Percentiles rank a stretch among this genome's conserved stretches.
Evolutionary conservation across 2,888 invertebrate genomes (phyloP).

Genomic region (Danaus chrysippus): DNA sequence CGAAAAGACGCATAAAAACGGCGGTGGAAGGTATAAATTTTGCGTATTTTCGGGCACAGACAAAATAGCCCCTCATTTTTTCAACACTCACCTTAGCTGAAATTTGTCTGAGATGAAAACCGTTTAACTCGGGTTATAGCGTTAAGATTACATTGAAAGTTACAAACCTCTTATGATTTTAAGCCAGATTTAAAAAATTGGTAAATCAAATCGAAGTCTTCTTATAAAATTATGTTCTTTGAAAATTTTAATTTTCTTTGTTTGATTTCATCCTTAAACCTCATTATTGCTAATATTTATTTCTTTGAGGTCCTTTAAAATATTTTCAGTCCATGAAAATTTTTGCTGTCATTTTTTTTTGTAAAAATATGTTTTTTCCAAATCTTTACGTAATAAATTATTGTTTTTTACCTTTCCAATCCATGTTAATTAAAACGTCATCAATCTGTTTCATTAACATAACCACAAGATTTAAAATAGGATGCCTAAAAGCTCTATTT

Average conservation of each 20-base stretch:
- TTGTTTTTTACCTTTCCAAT: too few relatives aligned
- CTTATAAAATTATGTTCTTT: background rate
- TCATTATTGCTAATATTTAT: background rate
- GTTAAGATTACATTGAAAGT: conserved; percentile 32
- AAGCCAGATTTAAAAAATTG: conserved; percentile 7
- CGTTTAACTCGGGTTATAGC: conserved; percentile 34
- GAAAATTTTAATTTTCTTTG: background rate
- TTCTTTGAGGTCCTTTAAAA: too few relatives aligned
- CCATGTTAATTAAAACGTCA: too few relatives aligned
- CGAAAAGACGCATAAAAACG: conserved; percentile 29
- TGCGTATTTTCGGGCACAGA: conserved; percentile 34
- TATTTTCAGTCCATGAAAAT: too few relatives aligned
- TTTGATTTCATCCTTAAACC: conserved; percentile 3
- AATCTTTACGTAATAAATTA: too few relatives aligned
- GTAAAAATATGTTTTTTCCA: too few relatives aligned
- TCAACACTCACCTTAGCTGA: conserved; percentile 31
- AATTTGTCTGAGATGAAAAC: conserved; percentile 30
- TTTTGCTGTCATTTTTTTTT: too few relatives aligned
- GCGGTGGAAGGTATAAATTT: conserved; percentile 36
- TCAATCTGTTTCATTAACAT: too few relatives aligned
- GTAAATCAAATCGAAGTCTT: conserved; percentile 8
- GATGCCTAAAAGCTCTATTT: background rate
- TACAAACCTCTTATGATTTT: conserved; percentile 23
- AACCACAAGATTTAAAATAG: background rate
- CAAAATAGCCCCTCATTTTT: conserved; percentile 35